Evolutionary conservation across 35 echinoderm and acorn worm genomes (phyloP).

Genomic region (Acanthaster planci): DNA sequence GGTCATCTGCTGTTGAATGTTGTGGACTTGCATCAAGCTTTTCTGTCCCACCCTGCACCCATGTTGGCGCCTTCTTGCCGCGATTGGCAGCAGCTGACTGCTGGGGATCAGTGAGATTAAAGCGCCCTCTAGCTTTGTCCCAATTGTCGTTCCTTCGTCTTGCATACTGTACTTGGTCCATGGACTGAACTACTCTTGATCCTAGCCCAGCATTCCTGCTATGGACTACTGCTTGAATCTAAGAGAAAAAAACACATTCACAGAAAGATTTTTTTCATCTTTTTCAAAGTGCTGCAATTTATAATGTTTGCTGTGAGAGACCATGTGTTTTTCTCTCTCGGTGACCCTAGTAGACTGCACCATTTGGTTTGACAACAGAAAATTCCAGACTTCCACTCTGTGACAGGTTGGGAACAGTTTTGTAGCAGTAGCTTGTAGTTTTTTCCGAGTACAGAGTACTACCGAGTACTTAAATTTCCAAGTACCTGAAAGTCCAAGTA

Average conservation of each 20-base stretch:
- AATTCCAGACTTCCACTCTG: too few relatives aligned
- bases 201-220: constrained; percentile 72
- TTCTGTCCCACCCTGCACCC: constrained; percentile 45
- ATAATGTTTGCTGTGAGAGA: too few relatives aligned
- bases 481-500: too few relatives aligned
- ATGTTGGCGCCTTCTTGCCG: constrained; percentile 2
- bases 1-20: background rate
- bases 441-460: too few relatives aligned
- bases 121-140: constrained; percentile 64
- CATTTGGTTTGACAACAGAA: too few relatives aligned
- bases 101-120: constrained; percentile 33
- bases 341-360: too few relatives aligned
- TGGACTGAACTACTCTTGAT: constrained; percentile 9
- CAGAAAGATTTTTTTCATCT: too few relatives aligned
- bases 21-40: background rate
- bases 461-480: too few relatives aligned
- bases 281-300: too few relatives aligned
- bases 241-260: constrained; percentile 11
- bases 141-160: constrained; percentile 55
- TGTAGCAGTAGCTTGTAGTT: too few relatives aligned
- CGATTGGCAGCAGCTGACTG: background rate
- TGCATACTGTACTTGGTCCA: constrained; percentile 36
- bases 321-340: too few relatives aligned
- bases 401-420: too few relatives aligned
- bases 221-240: constrained; percentile 77